These are phyloP conservation scores for Apogon talboti DNA, from an alignment of 2,797 vertebrate species.

Conservation along the genomic window DNA sequence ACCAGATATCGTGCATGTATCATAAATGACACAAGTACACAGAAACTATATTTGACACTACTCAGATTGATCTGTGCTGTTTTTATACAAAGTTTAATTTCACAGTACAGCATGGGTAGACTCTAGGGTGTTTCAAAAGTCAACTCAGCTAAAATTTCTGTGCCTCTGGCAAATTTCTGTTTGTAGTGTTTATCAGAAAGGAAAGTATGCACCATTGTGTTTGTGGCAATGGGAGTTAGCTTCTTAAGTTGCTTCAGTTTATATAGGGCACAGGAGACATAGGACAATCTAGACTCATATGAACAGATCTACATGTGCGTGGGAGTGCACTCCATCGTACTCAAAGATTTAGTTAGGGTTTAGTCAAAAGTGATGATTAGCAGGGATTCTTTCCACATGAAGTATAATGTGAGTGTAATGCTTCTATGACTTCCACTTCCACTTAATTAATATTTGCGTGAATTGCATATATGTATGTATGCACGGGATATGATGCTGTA, in stretches of 20 bases:
- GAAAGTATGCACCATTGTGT: conserved; percentile 37
- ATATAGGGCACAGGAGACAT: no score
- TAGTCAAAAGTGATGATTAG: conserved; percentile 7
- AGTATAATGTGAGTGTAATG: not conserved
- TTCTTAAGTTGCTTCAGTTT: conserved; percentile 10
- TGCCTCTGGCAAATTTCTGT: conserved; percentile 32
- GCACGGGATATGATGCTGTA: conserved; percentile 7
- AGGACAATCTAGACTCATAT: conserved; percentile 10
- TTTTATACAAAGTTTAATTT: conserved; percentile 13
- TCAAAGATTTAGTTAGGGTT: conserved; percentile 18
- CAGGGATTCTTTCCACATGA: conserved; percentile 4
- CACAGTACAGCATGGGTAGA: conserved; percentile 16
- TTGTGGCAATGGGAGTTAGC: conserved; percentile 18
- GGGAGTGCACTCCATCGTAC: not conserved
- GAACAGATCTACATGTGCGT: conserved; percentile 2
- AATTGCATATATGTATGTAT: not conserved
- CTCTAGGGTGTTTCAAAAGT: conserved; percentile 32
- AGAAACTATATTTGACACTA: not conserved
- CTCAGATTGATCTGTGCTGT: conserved; percentile 4
- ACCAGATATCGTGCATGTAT: not conserved
- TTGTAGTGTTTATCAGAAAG: conserved; percentile 39
- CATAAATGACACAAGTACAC: conserved; percentile 1
- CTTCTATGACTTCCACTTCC: not conserved
- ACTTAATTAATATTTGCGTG: conserved; percentile 8
- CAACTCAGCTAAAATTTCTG: conserved; percentile 33